These are phyloP conservation scores for Brachystomella parvula DNA, from an alignment of 1,140 invertebrate species.

Conservation along the genomic window DNA sequence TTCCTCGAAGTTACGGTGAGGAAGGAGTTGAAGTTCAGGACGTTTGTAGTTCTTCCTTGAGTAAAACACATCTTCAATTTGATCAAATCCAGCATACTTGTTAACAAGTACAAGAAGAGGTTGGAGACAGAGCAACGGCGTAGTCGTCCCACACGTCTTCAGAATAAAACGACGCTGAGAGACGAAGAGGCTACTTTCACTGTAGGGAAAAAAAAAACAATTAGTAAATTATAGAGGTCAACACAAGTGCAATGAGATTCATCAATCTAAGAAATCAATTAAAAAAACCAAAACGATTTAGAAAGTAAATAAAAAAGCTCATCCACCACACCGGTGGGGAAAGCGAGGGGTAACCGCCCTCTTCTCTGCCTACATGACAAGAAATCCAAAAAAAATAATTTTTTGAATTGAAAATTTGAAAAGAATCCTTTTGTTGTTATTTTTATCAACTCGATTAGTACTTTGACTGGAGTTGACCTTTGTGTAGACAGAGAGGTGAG, in stretches of 20 bases:
- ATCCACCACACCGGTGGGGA: constrained; percentile 36
- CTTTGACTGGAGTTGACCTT: constrained; percentile 30
- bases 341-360: constrained; percentile 37
- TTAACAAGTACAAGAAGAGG: constrained; percentile 75
- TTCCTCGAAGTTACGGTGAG: constrained; percentile 79
- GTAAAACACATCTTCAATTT: constrained; percentile 84
- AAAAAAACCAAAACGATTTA: constrained; percentile 4
- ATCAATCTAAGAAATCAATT: constrained; percentile 2
- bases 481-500: constrained; percentile 33
- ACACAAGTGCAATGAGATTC: not conserved
- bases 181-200: constrained; percentile 98
- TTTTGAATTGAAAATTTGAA: not conserved
- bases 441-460: constrained; percentile 5
- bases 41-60: constrained; percentile 92
- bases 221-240: not conserved
- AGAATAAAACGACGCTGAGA: constrained; percentile 86
- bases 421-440: constrained; percentile 2
- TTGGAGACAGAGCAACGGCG: constrained; percentile 83
- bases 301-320: constrained; percentile 10
- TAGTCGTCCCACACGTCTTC: constrained; percentile 97
- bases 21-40: constrained; percentile 77
- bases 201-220: constrained; percentile 45
- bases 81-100: constrained; percentile 72
- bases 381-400: constrained; percentile 14
- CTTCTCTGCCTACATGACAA: constrained; percentile 31